Base-by-base conservation (phyloP, 2,113 vertebrate genomes). In the Catagonus wagneri region DNA sequence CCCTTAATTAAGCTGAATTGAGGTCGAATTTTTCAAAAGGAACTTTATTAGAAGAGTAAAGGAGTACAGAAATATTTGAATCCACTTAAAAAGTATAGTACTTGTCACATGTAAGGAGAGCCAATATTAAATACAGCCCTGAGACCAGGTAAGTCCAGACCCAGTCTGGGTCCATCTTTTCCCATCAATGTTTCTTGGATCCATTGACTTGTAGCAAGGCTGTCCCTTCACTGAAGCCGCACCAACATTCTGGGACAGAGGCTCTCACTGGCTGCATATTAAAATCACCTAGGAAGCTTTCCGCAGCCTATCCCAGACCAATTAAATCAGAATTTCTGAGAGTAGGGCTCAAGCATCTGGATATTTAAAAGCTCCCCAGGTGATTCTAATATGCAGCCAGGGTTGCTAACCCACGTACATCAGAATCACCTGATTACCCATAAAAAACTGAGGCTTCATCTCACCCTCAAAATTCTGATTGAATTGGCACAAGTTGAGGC, bases 261-360 rank as follows among this genome's bases (percentile, higher is more conserved):
- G 29, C 19, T 90, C 7, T 75, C 34, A 16, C 71, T 63, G 69
- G 72, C 92, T 94, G 9, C 69, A 44, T 54, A 61, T 34, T 52
- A 36, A 58, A 84, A 75, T 96, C 83, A 88, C 54, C 60, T 81
- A 83, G 83, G 93, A 97, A 96, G 75, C 14, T 61, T 97, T 94
- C 84, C 90, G 88, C 61, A 65, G n/a, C 90, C 60, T 76, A 79
- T 83, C 61, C 83, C 71, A 95, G 80, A 94, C 94, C 88, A 97
- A 96, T 96, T 93, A 96, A 96, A 90, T 90, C 36, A 85, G 89
- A 95, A 87, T 93, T 92, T 96, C 94, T 96, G 86, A 83, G 83
- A 84, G 44, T 34, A n/a, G 25, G 25, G 56, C 56, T 95, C 74
- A 68, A 72, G 79, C 93, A 80, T 93, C 68, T 54, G n/a, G 72